Conservation (phyloP, 2,113 vertebrate genomes). For the Chlamydotis undulata region DNA sequence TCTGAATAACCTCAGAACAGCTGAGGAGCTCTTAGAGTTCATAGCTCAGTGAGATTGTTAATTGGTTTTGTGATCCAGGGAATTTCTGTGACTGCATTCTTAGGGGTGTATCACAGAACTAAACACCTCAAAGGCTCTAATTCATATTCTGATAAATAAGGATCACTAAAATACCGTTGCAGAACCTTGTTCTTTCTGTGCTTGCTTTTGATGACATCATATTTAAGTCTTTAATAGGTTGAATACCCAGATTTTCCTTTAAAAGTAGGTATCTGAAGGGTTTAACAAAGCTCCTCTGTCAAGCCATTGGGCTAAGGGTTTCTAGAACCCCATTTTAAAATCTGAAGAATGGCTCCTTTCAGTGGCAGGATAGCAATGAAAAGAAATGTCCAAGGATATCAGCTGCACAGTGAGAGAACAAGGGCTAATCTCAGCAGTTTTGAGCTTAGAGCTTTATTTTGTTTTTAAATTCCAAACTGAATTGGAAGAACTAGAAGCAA, state of each 20-base stretch:
- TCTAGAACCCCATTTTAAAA: conserved; percentile 34
- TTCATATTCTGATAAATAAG: conserved; percentile 20
- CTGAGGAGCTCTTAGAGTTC: conserved; percentile 37
- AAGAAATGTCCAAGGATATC: conserved; percentile 41
- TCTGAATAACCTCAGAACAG: conserved; percentile 42
- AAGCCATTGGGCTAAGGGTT: background rate
- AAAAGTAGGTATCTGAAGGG: conserved; percentile 33
- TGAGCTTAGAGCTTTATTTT: conserved; percentile 10
- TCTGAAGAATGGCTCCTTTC: conserved; percentile 61
- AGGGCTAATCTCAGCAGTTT: conserved; percentile 30
- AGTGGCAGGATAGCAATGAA: conserved; percentile 43
- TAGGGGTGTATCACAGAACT: background rate
- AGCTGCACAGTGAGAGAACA: conserved; percentile 52
- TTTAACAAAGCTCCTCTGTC: conserved; percentile 63
- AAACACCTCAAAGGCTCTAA: conserved; percentile 26
- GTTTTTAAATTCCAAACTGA: background rate
- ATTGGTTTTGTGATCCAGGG: conserved; percentile 61
- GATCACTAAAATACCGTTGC: conserved; percentile 3
- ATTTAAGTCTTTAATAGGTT: conserved; percentile 34
- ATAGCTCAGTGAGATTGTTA: conserved; percentile 60
- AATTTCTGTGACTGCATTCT: conserved; percentile 31
- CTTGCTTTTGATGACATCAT: conserved; percentile 38
- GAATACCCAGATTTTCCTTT: conserved; percentile 30
- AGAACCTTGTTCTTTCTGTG: background rate
- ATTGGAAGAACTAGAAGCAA: background rate